Base-by-base conservation (phyloP, 2,888 invertebrate genomes). In the Busseola fusca region DNA sequence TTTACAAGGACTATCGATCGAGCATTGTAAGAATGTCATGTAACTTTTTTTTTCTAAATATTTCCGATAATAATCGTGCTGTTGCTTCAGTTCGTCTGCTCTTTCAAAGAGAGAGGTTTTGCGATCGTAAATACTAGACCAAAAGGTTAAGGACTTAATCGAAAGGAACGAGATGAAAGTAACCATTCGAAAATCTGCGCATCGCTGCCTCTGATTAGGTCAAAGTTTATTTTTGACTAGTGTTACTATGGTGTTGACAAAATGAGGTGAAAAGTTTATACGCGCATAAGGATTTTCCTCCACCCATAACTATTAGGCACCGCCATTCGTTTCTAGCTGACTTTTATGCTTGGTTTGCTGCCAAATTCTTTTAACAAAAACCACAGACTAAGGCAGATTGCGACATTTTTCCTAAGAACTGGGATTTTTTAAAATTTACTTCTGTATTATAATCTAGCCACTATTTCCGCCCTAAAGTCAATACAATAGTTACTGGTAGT, bases 1-100 rank as follows among this genome's bases (percentile, higher is more conserved):
- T 9, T 21, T 16, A 68, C 68, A 73, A 74, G 58, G 68, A 58
- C 58, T 30, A 12, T 62, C 30, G 48, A 48, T 63, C n/a, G 9
- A 68, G 40, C 3, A 48, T 54, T 59, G 18, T 34, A 45, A 52
- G 21, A 75, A 74, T 75, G 59, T 40, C 27, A 50, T 12, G n/a
- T n/a, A 64, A 7, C 34, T 76, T 45, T 54, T 34, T 48, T 30
- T 21, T 42, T 16, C 30, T 45, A 63, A 57, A 64, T 63, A 58
- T 48, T 50, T 56, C 40, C 34, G 37, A 48, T 42, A 62, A 30
- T 54, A 64, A 52, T 62, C 25, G 18, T 40, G 42, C 54, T 72
- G n/a, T 69, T 67, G 59, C 76, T 60, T 66, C 54, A 81, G 56
- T 30, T 67, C 60, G 99, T 94, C 91, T 81, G 75, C 67, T 67